phyloP scores from a whole-genome alignment of 1,140 invertebrate species.

The Danaus plexippus region DNA sequence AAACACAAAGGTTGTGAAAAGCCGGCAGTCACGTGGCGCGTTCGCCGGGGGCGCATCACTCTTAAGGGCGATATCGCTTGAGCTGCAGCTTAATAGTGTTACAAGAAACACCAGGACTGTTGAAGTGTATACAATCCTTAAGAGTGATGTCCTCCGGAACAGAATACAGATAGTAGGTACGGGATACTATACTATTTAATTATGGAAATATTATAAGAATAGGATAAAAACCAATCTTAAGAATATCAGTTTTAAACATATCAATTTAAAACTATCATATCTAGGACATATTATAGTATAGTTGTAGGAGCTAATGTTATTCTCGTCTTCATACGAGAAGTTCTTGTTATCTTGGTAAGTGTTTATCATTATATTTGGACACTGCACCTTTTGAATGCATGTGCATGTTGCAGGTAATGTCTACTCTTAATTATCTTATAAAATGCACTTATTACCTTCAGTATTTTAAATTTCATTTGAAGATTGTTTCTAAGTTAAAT shows the following conservation, averaged over 20 bases:
- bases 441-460: too few species aligned
- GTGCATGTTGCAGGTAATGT: not conserved
- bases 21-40: constrained; percentile 67
- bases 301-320: constrained; percentile 10
- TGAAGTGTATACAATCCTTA: constrained; percentile 35
- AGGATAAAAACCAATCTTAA: constrained; percentile 60
- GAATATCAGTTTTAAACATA: constrained; percentile 69
- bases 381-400: constrained; percentile 10
- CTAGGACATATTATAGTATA: constrained; percentile 31
- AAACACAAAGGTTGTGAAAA: constrained; percentile 60
- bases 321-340: constrained; percentile 9
- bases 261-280: constrained; percentile 61
- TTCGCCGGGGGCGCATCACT: constrained; percentile 67
- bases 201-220: not conserved
- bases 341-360: constrained; percentile 19
- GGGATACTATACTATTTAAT: too few species aligned
- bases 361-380: constrained; percentile 4
- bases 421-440: too few species aligned
- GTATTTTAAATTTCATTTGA: too few species aligned
- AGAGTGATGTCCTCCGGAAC: constrained; percentile 56
- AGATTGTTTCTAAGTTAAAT: too few species aligned
- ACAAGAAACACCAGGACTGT: constrained; percentile 2
- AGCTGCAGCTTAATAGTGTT: not conserved
- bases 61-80: constrained; percentile 47
- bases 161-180: constrained; percentile 22